phyloP scores from a whole-genome alignment of 2,113 vertebrate genomes.

The Potamarius usumacintae region DNA sequence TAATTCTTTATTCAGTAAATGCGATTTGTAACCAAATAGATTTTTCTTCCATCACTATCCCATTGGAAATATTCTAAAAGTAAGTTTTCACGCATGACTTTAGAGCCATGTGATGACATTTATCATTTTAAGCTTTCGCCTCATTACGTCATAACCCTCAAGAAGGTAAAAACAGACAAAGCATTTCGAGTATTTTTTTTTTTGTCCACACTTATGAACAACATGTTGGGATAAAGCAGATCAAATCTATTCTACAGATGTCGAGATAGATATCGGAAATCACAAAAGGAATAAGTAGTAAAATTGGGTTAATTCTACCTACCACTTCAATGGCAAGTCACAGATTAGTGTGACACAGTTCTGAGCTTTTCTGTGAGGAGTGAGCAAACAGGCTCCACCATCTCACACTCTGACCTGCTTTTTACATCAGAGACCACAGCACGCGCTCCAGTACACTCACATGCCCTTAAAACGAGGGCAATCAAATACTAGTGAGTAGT shows the following conservation, averaged over 20 bases:
- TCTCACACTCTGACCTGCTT: slow-evolving; percentile 33
- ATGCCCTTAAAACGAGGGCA: not conserved
- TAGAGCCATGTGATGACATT: not conserved
- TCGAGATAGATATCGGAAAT: not conserved
- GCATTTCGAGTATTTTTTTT: not conserved
- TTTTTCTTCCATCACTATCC: not conserved
- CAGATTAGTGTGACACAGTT: slow-evolving; percentile 24
- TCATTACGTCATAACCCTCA: not conserved
- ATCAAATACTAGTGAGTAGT: not conserved
- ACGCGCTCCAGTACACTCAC: slow-evolving; percentile 1
- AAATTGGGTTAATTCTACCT: not conserved
- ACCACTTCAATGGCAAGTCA: slow-evolving; percentile 4
- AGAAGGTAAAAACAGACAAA: not conserved
- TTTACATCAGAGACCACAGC: slow-evolving; percentile 12
- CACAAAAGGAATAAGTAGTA: not conserved
- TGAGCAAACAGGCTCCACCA: not conserved
- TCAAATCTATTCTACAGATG: not conserved
- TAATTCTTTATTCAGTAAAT: not conserved
- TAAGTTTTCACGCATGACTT: not conserved
- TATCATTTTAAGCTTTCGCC: not conserved
- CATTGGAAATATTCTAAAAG: not conserved
- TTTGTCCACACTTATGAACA: too few relatives aligned
- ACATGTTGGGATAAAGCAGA: not conserved
- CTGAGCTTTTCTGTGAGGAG: slow-evolving; percentile 6
- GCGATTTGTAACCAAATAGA: not conserved